Base-by-base conservation (phyloP, 1,140 invertebrate genomes). In the Calosoma granatense region DNA sequence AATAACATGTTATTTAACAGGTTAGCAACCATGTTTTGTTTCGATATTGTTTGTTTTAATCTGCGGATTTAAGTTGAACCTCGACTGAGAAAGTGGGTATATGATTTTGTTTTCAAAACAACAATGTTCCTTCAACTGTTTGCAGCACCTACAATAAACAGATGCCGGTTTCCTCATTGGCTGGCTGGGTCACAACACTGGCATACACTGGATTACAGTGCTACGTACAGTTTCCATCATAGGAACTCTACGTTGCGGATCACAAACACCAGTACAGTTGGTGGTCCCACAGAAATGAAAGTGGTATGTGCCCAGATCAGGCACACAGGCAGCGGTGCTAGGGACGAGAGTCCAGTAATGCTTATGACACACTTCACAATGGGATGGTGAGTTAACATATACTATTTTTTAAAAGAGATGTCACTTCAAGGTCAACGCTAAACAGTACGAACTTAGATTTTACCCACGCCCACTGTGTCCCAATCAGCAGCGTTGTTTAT, bases 151-250 rank as follows among this genome's bases (percentile, higher is more conserved):
- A 72, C 79, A 4, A 69, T 74, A 51, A 78, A 74, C 64, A 82
- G 80, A 65, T 86, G 85, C 66, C 80, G 79, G 58, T 86, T 83
- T 65, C 84, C 84, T 0, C 65, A 70, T 1, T 87, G 85, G 85
- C 72, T 87, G 68, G 80, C 81, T 17, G 76, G 72, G 60, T 78
- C 79, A 30, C 76, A 78, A 55, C 82, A 83, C 22, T 87, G 85
- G 85, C 82, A 85, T 67, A 83, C 84, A 1, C 69, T 87, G 60
- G 84, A 87, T 72, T 82, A 81, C 61, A 76, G 76, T 53, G 78
- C 78, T 57, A 81, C 80, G 19, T 86, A 85, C 68, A 80, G 77
- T 19, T 82, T 85, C 65, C 80, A 80, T 61, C 81, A 82, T 67
- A 76, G 79, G 56, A 85, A 86, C 66, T 79, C 78, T 0, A 82